Evolutionary conservation across 1,140 invertebrate species (phyloP).

Genomic region (Drosophila miranda): DNA sequence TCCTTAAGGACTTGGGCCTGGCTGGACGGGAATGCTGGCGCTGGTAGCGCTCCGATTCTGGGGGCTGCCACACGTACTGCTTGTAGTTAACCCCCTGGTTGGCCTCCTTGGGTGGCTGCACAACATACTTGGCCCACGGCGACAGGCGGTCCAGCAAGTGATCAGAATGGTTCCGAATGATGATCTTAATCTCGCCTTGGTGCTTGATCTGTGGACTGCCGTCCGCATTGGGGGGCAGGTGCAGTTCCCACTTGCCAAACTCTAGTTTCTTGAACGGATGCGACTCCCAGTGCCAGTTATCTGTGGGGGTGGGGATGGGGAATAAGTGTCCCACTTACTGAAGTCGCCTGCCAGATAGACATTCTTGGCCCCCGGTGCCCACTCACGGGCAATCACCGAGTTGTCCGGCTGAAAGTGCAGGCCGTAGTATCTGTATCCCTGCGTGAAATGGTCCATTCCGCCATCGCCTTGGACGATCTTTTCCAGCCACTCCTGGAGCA

Average conservation of each 20-base stretch:
- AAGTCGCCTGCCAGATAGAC: constrained; percentile 97
- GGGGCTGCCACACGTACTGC: constrained; percentile 96
- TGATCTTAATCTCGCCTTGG: constrained; percentile 93
- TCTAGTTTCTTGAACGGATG: constrained; percentile 93
- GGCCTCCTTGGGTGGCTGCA: constrained; percentile 86
- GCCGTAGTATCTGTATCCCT: constrained; percentile 94
- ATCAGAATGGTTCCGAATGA: constrained; percentile 89
- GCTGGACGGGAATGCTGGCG: constrained; percentile 90
- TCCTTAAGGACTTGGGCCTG: constrained; percentile 91
- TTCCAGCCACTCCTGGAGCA: constrained; percentile 90
- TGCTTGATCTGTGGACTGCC: constrained; percentile 93
- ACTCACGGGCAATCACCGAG: constrained; percentile 93
- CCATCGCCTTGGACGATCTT: constrained; percentile 90
- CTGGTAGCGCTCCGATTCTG: constrained; percentile 85
- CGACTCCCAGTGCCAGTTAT: constrained; percentile 93
- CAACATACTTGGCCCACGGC: constrained; percentile 98
- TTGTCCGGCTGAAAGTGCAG: constrained; percentile 94
- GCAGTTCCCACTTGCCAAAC: constrained; percentile 97
- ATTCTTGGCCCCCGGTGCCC: constrained; percentile 96
- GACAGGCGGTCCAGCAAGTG: constrained; percentile 93
- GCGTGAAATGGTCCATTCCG: constrained; percentile 92
- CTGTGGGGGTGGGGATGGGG: constrained; percentile 83
- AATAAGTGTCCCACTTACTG: constrained; percentile 86
- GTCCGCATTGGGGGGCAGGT: constrained; percentile 92
- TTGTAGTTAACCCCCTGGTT: constrained; percentile 92